Conservation (phyloP, 2,888 invertebrate species). For the Himalopsyche tibetana region DNA sequence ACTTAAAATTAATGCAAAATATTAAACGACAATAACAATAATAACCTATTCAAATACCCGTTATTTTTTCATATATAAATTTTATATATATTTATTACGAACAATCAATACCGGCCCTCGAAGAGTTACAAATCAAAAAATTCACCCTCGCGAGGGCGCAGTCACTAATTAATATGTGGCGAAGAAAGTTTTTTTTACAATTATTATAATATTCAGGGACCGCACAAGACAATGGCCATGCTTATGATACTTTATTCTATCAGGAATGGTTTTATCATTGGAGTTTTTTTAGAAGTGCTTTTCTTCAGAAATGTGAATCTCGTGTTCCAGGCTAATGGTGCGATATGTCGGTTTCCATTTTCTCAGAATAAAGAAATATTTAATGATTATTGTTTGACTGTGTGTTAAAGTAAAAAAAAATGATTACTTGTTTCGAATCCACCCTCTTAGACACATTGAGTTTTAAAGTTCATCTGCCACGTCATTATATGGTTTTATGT, state of each 20-base stretch:
- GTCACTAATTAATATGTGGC: constrained; percentile 32
- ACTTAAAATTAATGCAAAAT: constrained; percentile 62
- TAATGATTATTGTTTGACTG: not conserved
- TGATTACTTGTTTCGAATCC: too few relatives aligned
- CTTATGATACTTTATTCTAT: constrained; percentile 34
- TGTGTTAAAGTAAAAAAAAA: too few relatives aligned
- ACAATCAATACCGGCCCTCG: constrained; percentile 32
- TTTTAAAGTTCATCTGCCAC: too few relatives aligned
- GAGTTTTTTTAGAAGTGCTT: not conserved
- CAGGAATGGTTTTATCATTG: constrained; percentile 25
- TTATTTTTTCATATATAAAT: constrained; percentile 48
- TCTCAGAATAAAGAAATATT: not conserved
- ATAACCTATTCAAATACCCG: constrained; percentile 62
- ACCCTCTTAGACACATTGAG: too few relatives aligned
- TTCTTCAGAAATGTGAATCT: not conserved
- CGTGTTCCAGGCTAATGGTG: constrained; percentile 23
- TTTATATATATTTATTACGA: constrained; percentile 55
- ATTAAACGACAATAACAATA: constrained; percentile 58
- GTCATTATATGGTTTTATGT: too few relatives aligned
- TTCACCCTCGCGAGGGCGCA: not conserved
- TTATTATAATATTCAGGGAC: constrained; percentile 11
- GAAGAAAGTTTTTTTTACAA: constrained; percentile 31
- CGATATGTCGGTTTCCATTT: constrained; percentile 40
- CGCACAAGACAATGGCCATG: constrained; percentile 22
- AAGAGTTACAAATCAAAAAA: constrained; percentile 41